Evolutionary conservation across 1,140 invertebrate genomes (phyloP), one percentile per base, ranked within the genome.

Genomic region (Drosophila burlai): DNA sequence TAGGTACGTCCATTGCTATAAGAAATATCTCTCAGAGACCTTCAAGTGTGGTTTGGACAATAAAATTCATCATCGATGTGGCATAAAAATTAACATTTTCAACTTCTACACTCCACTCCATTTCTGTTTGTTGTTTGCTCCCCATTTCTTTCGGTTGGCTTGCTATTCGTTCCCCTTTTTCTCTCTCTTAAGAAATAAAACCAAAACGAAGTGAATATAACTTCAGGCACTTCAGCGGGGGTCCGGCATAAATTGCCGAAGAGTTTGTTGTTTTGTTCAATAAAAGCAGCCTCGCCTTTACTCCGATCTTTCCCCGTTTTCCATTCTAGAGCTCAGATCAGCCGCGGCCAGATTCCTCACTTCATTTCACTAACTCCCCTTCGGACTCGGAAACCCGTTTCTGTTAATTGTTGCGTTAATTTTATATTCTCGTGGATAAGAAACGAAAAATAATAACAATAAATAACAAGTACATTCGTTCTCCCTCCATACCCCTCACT

Each of bases 391-490:
- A 73, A 77, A 78, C 68, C 63, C 47, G 84, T 80, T 73, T 74
- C 40, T 58, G 63, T 85, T 79, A 87, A 85, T 80, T 83, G 80
- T 61, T 59, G 57, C 49, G 55, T 77, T 83, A 63, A 86, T 87
- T 86, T 40, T 86, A 61, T 76, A 83, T 80, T 75, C 62, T 67
- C 52, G 58, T 66, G 36, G 64, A 18, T 58, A 54, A 18, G 31
- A 65, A 45, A 58, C 50, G 42, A 60, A 75, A 61, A 61, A 29
- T 21, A 16, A 45, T 40, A 68, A 40, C 63, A 60, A 49, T 40
- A 49, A 60, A n/a, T 34, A 59, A 31, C 18, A 78, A 61, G 46
- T 34, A 49, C 40, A 31, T n/a, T 47, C 36, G 38, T 40, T 47
- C 26, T 66, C 31, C 36, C 61, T 62, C 40, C 63, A 29, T 24